These are phyloP conservation scores for Melanogrammus aeglefinus DNA, from an alignment of 2,797 vertebrate species.

Conservation along the genomic window DNA sequence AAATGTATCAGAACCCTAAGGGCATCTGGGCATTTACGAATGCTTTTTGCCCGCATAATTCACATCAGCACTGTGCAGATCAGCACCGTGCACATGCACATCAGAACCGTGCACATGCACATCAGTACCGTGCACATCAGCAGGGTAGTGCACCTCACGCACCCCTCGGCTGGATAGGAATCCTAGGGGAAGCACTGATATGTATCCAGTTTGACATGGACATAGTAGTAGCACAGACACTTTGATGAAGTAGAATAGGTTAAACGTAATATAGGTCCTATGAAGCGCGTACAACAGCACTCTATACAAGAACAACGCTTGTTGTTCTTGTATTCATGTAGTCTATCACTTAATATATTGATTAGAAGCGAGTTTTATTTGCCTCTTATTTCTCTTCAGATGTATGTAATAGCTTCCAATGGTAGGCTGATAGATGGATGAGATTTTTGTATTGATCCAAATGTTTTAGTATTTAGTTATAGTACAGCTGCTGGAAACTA, in stretches of 20 bases:
- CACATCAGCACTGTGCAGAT: too few species aligned
- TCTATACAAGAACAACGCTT: slow-evolving; percentile 12
- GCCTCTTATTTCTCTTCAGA: slow-evolving; percentile 35
- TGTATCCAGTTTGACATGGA: slow-evolving; percentile 15
- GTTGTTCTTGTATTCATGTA: slow-evolving; percentile 1
- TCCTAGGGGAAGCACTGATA: neutral
- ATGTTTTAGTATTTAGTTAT: slow-evolving; percentile 1
- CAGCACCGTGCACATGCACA: too few species aligned
- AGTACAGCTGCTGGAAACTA: slow-evolving; percentile 6
- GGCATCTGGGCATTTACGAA: too few species aligned
- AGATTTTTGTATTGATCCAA: neutral
- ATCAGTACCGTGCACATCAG: too few species aligned
- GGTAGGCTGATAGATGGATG: neutral
- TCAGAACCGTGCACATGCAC: too few species aligned
- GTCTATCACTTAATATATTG: slow-evolving; percentile 27
- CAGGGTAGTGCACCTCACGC: too few species aligned
- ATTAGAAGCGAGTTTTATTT: neutral
- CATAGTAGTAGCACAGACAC: slow-evolving; percentile 1
- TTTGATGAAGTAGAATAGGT: neutral
- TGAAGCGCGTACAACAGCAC: neutral
- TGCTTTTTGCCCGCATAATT: too few species aligned
- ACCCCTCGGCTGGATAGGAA: too few species aligned
- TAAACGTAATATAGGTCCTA: neutral
- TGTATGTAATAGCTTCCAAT: slow-evolving; percentile 1
- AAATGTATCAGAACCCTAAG: too few species aligned